Evolutionary conservation across 2,113 vertebrate genomes (phyloP), one percentile per base, ranked within the genome.

Genomic region (Garra rufa): DNA sequence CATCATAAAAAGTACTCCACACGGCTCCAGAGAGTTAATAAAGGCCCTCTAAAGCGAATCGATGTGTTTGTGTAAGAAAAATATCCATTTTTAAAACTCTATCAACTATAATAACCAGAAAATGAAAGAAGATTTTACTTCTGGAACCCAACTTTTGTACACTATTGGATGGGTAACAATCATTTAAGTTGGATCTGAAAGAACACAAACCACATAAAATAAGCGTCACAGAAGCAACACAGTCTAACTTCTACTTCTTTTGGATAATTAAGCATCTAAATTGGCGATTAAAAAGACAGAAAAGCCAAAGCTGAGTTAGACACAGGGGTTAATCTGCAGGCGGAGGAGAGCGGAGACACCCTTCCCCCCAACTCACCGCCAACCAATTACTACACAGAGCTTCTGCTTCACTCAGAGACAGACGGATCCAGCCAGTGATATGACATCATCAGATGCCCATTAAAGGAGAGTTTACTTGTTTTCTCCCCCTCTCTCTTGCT

Each of bases 401-500:
- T 89, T 88, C 89, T 88, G 87, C 84, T 93, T 93, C 91, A 91
- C 93, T 93, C 89, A 88, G 92, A 94, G 91, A 93, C 92, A 89
- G 89, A 93, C 91, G 91, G 92, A 92, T 92, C 90, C 91, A 90
- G 90, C 89, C 89, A 89, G 91, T 90, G 90, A 93, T 90, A 86
- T 94, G 92, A 95, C 93, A 94, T 94, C 94, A 94, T 90, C 91
- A 92, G 92, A 91, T 90, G 90, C 85, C 92, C 92, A 91, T 91
- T 92, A 92, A 92, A 92, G 88, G 91, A 93, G 92, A 93, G 92
- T 92, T 91, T 92, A 92, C 88, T 88, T 90, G 85, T 87, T 87
- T 83, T 52, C 74, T 15, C 34, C 24, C 43, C 34, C 57, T 69
- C 34, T 34, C 34, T 34, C 34, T 34, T n/a, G n/a, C 44, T 4